Conservation (phyloP, 2,888 invertebrate genomes). For the Hydrotaea diabolus region DNA sequence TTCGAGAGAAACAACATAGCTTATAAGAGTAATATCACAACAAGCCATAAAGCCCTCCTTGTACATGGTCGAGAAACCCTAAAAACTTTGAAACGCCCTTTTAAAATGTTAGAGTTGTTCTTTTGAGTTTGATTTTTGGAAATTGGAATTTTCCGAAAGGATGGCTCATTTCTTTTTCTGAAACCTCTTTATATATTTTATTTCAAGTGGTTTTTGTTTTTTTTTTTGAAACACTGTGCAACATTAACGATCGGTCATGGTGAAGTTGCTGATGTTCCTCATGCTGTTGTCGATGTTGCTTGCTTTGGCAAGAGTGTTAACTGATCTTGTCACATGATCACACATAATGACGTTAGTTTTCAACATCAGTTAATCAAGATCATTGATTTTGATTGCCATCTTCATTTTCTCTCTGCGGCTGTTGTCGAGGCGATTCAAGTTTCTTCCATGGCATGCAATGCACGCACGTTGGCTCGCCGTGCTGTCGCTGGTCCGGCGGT, state of each 20-base stretch:
- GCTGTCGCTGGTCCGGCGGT: background rate
- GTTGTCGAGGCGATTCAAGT: constrained; percentile 33
- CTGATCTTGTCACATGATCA: constrained; percentile 67
- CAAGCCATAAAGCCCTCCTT: no score
- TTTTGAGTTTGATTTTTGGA: no score
- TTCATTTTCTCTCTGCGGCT: constrained; percentile 39
- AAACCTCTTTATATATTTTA: no score
- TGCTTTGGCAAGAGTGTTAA: constrained; percentile 58
- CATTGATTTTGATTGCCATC: constrained; percentile 59
- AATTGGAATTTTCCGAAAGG: no score
- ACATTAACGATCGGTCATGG: constrained; percentile 12
- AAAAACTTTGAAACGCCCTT: no score
- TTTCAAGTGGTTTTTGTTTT: no score
- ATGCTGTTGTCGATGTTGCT: background rate
- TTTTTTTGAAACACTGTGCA: background rate
- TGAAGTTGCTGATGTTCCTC: constrained; percentile 6
- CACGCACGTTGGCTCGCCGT: background rate
- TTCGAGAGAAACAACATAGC: no score
- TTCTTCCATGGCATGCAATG: constrained; percentile 48
- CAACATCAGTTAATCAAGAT: constrained; percentile 58
- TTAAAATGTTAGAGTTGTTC: no score
- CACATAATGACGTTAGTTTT: constrained; percentile 48
- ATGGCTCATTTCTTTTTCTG: no score
- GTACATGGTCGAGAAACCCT: no score
- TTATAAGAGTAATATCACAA: no score